These are phyloP conservation scores for Rhodeus uyekii DNA, from an alignment of 2,797 vertebrate species.

Conservation along the genomic window DNA sequence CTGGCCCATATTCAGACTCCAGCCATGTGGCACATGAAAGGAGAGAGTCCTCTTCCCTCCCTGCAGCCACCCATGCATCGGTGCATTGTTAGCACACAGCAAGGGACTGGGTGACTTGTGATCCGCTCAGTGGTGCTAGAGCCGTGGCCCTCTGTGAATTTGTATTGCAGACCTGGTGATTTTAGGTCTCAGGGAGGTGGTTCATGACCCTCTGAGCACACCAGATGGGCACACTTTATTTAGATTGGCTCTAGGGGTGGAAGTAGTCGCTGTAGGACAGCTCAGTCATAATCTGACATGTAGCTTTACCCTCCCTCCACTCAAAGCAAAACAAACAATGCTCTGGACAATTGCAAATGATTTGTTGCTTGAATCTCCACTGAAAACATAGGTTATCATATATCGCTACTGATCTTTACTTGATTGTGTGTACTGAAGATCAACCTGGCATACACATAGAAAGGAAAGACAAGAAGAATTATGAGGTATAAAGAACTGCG, in stretches of 20 bases:
- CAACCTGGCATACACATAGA: background rate
- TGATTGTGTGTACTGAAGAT: background rate
- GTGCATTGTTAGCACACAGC: slow-evolving; percentile 87
- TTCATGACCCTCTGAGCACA: slow-evolving; percentile 72
- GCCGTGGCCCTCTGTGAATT: slow-evolving; percentile 80
- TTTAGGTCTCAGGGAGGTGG: slow-evolving; percentile 72
- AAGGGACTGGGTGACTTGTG: slow-evolving; percentile 82
- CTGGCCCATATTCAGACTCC: slow-evolving; percentile 81
- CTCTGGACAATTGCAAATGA: background rate
- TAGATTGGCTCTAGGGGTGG: slow-evolving; percentile 78
- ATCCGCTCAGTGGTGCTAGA: slow-evolving; percentile 75
- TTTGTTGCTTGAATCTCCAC: background rate
- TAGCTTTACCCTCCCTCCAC: slow-evolving; percentile 20
- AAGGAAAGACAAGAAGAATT: background rate
- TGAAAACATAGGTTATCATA: background rate
- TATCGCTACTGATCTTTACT: background rate
- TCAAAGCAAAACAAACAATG: slow-evolving; percentile 34
- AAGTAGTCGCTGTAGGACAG: slow-evolving; percentile 54
- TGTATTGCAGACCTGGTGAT: slow-evolving; percentile 77
- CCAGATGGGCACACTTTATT: slow-evolving; percentile 86
- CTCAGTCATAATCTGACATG: slow-evolving; percentile 40
- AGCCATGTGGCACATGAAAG: slow-evolving; percentile 89
- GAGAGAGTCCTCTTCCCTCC: slow-evolving; percentile 73
- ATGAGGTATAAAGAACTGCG: background rate
- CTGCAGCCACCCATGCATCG: slow-evolving; percentile 68